phyloP scores from a whole-genome alignment of 2,113 vertebrate genomes.

The Pterocles gutturalis region DNA sequence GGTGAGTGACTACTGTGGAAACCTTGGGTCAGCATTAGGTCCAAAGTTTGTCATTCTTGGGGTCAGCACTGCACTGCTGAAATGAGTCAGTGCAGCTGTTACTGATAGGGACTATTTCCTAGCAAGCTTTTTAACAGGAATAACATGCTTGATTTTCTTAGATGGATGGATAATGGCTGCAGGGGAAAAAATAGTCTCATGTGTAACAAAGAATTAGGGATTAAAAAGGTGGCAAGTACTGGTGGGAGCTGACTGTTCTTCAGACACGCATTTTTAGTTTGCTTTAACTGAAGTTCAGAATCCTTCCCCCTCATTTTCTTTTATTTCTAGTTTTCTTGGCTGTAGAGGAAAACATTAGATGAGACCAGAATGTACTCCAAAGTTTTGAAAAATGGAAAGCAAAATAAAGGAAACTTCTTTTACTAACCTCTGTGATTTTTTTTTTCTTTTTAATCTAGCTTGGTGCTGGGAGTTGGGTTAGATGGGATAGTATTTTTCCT shows the following conservation, averaged over 20 bases:
- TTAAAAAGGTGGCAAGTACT: not conserved
- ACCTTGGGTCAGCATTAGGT: rapidly evolving
- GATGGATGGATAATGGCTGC: not conserved
- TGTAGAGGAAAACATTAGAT: not conserved
- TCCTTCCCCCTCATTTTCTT: not conserved
- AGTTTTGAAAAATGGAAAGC: not conserved
- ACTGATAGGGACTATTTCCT: rapidly evolving
- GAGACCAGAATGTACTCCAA: not conserved
- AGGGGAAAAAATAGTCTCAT: not conserved
- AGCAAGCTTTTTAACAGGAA: not conserved
- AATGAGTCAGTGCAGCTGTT: not conserved
- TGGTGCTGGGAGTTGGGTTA: not conserved
- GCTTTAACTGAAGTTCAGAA: not conserved
- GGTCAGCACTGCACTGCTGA: not conserved
- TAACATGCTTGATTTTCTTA: not conserved
- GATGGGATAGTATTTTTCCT: not conserved
- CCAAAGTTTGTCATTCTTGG: not conserved
- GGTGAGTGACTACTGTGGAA: not conserved
- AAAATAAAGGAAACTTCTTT: not conserved
- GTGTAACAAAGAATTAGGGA: not conserved
- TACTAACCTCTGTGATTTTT: not conserved
- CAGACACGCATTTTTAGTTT: not conserved
- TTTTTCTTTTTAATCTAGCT: not conserved
- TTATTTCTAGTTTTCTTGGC: not conserved
- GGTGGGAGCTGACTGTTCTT: not conserved